A percentile compares a stretch with the other conserved stretches of the same genome.
phyloP scores from a whole-genome alignment of 2,888 invertebrate genomes.

The Gerosis bhagava region DNA sequence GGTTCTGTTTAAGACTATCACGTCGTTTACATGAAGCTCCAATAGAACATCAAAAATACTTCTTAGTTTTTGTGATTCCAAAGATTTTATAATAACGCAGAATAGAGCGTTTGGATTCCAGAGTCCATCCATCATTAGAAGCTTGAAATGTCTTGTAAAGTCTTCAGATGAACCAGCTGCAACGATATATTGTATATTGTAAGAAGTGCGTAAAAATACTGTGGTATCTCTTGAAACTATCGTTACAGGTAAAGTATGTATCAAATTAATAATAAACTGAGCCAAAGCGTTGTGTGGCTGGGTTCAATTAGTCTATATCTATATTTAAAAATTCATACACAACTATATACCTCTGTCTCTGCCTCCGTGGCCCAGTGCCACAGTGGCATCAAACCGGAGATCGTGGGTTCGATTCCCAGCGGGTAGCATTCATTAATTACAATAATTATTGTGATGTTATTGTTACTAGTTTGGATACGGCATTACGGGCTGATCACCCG shows the following conservation, averaged over 20 bases:
- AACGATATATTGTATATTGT: conserved; percentile 43
- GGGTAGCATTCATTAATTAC: too few relatives aligned
- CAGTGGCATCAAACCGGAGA: too few relatives aligned
- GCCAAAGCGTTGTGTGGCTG: too few relatives aligned
- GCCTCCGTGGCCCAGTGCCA: too few relatives aligned
- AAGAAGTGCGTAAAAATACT: neutral
- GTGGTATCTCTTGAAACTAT: neutral
- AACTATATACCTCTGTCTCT: too few relatives aligned
- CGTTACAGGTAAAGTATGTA: neutral
- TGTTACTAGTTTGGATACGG: too few relatives aligned
- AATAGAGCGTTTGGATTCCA: conserved; percentile 53
- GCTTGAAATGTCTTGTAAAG: conserved; percentile 34
- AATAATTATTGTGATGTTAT: too few relatives aligned
- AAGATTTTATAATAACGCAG: conserved; percentile 41
- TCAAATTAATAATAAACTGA: too few relatives aligned
- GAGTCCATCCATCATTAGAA: conserved; percentile 36
- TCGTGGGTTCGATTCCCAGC: too few relatives aligned
- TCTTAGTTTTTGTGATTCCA: conserved; percentile 33
- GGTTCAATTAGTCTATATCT: too few relatives aligned
- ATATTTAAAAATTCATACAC: too few relatives aligned
- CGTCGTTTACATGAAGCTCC: conserved; percentile 41
- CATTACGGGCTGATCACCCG: too few relatives aligned
- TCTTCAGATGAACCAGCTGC: conserved; percentile 30
- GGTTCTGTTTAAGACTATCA: conserved; percentile 45
- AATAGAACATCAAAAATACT: conserved; percentile 48